Conservation (phyloP, 1,140 invertebrate species). For the Apis florea region DNA sequence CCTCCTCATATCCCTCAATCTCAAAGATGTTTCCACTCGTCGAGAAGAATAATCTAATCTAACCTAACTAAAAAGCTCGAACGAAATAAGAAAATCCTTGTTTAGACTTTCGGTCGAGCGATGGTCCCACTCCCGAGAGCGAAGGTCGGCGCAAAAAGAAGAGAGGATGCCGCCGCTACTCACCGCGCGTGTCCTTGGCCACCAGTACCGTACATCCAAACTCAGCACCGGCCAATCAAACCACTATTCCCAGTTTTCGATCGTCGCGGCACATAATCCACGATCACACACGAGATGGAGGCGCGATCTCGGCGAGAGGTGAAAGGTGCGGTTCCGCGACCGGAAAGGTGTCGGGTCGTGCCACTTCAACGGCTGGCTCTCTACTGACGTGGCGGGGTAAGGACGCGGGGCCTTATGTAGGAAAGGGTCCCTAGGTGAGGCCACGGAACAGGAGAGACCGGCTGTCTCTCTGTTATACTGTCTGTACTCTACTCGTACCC, state of each 20-base stretch:
- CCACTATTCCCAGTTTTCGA: slow-evolving; percentile 38
- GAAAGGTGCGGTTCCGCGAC: slow-evolving; percentile 3
- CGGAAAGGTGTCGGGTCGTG: slow-evolving; percentile 56
- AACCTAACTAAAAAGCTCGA: too few relatives aligned
- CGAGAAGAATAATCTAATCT: too few relatives aligned
- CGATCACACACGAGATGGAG: not conserved
- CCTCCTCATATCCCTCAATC: too few relatives aligned
- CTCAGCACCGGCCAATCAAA: slow-evolving; percentile 1
- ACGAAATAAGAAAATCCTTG: too few relatives aligned
- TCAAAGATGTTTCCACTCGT: too few relatives aligned
- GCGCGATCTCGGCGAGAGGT: slow-evolving; percentile 1
- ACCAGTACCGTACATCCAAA: slow-evolving; percentile 48
- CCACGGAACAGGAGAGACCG: slow-evolving; percentile 63
- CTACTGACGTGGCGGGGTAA: slow-evolving; percentile 72
- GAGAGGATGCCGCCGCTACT: slow-evolving; percentile 8
- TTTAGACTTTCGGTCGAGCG: too few relatives aligned
- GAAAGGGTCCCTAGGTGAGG: slow-evolving; percentile 64
- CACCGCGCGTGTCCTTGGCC: slow-evolving; percentile 51
- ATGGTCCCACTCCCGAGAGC: not conserved
- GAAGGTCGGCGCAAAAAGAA: not conserved
- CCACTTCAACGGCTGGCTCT: slow-evolving; percentile 65
- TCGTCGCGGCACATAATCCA: slow-evolving; percentile 49
- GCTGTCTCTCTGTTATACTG: slow-evolving; percentile 27
- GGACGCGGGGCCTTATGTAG: slow-evolving; percentile 77
- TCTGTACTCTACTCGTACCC: slow-evolving; percentile 4